Evolutionary conservation across 2,113 vertebrate genomes (phyloP).

Genomic region (Gavialis gangeticus): DNA sequence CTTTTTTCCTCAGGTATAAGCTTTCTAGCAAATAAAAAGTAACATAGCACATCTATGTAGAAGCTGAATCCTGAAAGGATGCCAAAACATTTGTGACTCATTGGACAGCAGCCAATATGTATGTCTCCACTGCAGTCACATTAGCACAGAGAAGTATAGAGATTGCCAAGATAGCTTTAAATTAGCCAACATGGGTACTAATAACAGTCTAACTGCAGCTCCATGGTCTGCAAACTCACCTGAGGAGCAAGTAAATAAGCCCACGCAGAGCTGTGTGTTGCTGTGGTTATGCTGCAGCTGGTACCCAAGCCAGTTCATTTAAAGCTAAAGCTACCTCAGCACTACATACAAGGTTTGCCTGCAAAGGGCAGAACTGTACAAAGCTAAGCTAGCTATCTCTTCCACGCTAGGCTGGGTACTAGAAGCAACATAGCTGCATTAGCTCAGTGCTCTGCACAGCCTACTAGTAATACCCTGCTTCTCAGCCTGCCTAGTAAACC

Average conservation of each 20-base stretch:
- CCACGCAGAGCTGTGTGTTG: too few species aligned
- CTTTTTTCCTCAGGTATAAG: not conserved
- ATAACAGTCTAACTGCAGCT: rapidly evolving
- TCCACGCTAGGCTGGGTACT: too few species aligned
- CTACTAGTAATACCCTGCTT: too few species aligned
- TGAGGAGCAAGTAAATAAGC: not conserved
- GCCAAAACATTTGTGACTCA: not conserved
- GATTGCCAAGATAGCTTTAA: not conserved
- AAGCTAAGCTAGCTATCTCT: too few species aligned
- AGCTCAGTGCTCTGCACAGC: too few species aligned
- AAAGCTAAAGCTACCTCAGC: not conserved
- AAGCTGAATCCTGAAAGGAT: not conserved
- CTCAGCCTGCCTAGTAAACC: too few species aligned
- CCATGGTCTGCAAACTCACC: not conserved
- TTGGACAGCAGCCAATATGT: not conserved
- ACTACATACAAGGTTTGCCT: too few species aligned
- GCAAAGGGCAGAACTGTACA: too few species aligned
- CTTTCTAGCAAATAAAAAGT: not conserved
- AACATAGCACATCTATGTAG: not conserved
- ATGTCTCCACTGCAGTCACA: not conserved
- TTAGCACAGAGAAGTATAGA: not conserved
- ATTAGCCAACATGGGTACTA: not conserved
- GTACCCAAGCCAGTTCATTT: not conserved
- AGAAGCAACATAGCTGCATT: too few species aligned
- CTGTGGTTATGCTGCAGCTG: not conserved